Percentiles rank a stretch among this genome's conserved stretches.
Evolutionary conservation across 2,113 vertebrate species (phyloP).

Genomic region (Chloropsis hardwickii): DNA sequence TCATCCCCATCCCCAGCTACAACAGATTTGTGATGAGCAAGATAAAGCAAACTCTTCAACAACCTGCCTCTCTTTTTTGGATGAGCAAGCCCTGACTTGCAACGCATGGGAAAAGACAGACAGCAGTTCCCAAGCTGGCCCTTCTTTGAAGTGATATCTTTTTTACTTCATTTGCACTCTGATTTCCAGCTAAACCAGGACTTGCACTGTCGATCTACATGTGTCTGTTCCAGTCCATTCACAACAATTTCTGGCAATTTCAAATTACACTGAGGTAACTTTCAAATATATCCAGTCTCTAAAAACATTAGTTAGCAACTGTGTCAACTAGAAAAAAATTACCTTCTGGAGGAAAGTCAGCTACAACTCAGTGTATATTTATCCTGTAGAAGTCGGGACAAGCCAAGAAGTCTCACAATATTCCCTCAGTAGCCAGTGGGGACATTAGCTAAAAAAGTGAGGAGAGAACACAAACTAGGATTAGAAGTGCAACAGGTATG

Average conservation of each 20-base stretch:
- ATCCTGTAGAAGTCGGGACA: not conserved
- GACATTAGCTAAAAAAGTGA: not conserved
- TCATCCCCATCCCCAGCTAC: not conserved
- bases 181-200: not conserved
- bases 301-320: not conserved
- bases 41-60: not conserved
- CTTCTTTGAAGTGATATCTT: not conserved
- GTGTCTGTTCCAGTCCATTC: not conserved
- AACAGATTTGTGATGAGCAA: not conserved
- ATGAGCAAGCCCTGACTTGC: not conserved
- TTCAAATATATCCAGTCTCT: not conserved
- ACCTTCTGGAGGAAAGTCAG: not conserved
- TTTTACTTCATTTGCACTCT: not conserved
- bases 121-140: not conserved
- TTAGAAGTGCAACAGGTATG: not conserved
- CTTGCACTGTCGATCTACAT: rapidly evolving
- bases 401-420: not conserved
- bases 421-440: not conserved
- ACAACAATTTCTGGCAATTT: not conserved
- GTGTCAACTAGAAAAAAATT: not conserved
- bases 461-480: not conserved
- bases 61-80: not conserved
- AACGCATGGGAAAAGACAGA: not conserved
- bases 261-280: not conserved
- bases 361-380: not conserved